phyloP scores from a whole-genome alignment of 2,113 vertebrate species.

The Eira barbara region DNA sequence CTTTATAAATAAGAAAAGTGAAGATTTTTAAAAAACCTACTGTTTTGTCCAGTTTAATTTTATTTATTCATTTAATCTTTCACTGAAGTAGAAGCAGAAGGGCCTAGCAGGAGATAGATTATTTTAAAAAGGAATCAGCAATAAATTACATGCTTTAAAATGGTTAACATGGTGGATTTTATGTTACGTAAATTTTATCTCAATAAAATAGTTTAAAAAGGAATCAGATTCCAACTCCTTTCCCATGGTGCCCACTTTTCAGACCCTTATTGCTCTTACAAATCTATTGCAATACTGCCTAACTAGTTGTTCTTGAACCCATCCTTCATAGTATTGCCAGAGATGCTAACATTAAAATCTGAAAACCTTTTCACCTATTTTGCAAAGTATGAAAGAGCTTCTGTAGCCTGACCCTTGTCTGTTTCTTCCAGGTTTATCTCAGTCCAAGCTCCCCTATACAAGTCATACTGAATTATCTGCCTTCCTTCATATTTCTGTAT shows the following conservation, averaged over 20 bases:
- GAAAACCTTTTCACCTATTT: neutral
- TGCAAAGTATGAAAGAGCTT: neutral
- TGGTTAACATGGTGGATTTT: conserved; percentile 22
- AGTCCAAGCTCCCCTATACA: neutral
- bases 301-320: neutral
- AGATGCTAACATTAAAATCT: neutral
- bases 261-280: neutral
- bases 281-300: neutral
- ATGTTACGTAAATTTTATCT: neutral
- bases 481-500: neutral
- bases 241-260: conserved; percentile 25
- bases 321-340: neutral
- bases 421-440: neutral
- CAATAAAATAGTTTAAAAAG: neutral
- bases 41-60: conserved; percentile 8
- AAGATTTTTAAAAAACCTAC: neutral
- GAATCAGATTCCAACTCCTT: neutral
- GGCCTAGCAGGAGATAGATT: neutral
- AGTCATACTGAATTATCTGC: neutral
- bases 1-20: neutral
- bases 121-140: conserved; percentile 1
- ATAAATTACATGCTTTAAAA: conserved; percentile 17
- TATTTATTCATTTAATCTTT: neutral
- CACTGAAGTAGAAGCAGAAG: neutral
- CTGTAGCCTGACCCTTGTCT: neutral